Conservation (phyloP, 2,888 invertebrate genomes). For the Hoplodrina ambigua region DNA sequence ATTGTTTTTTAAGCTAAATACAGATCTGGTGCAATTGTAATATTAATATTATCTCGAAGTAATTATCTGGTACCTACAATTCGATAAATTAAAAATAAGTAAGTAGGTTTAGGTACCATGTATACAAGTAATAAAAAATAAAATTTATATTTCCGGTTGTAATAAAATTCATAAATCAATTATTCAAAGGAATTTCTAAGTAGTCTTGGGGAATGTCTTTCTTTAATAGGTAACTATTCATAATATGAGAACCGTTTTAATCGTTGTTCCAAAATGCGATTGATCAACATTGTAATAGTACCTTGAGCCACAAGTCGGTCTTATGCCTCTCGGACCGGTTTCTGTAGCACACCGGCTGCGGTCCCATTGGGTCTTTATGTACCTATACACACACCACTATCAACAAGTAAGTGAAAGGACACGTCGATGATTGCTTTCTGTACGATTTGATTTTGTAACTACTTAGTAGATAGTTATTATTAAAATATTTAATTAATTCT, state of each 20-base stretch:
- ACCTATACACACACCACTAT: slow-evolving; percentile 67
- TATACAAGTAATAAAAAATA: neutral
- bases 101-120: neutral
- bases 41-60: neutral
- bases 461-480: slow-evolving; percentile 60
- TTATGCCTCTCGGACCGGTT: slow-evolving; percentile 87
- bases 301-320: slow-evolving; percentile 86
- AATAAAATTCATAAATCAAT: slow-evolving; percentile 26
- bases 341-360: slow-evolving; percentile 84
- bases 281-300: slow-evolving; percentile 88
- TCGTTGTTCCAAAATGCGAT: slow-evolving; percentile 85
- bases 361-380: slow-evolving; percentile 78
- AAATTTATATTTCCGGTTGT: slow-evolving; percentile 10
- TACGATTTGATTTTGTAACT: slow-evolving; percentile 83
- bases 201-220: slow-evolving; percentile 47
- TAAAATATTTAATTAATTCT: slow-evolving; percentile 69
- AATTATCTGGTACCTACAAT: neutral
- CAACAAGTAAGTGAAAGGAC: slow-evolving; percentile 88
- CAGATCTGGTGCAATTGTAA: neutral
- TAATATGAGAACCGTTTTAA: slow-evolving; percentile 76
- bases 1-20: neutral
- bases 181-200: slow-evolving; percentile 14
- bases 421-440: slow-evolving; percentile 86
- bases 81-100: neutral
- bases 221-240: slow-evolving; percentile 56